A percentile compares a stretch with the other conserved stretches of the same genome.
Evolutionary conservation across 2,888 invertebrate genomes (phyloP).

Genomic region (Stenolophus ochropezus): DNA sequence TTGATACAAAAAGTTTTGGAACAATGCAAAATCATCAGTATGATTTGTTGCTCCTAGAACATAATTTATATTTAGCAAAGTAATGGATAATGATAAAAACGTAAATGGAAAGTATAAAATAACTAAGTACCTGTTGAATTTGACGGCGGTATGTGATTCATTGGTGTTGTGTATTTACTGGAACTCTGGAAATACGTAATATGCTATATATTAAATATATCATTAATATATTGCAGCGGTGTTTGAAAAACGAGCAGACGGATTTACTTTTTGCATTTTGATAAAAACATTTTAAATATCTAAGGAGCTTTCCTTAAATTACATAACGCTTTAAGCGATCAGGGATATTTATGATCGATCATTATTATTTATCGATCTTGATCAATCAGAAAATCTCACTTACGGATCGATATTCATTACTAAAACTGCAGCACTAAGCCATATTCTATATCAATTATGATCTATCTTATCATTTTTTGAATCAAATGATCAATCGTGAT

Average conservation of each 20-base stretch:
- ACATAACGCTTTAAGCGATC: too few species aligned
- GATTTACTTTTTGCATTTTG: too few species aligned
- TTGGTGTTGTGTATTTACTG: constrained; percentile 47
- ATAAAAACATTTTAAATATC: too few species aligned
- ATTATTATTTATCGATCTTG: too few species aligned
- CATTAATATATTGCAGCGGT: not conserved
- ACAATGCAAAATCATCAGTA: constrained; percentile 61
- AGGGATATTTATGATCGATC: too few species aligned
- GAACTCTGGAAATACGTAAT: constrained; percentile 45
- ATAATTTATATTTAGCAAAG: constrained; percentile 45
- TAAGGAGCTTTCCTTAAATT: too few species aligned
- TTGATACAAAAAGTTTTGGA: constrained; percentile 62
- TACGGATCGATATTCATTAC: too few species aligned
- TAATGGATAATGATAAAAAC: not conserved
- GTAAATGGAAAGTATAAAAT: not conserved
- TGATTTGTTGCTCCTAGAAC: constrained; percentile 61
- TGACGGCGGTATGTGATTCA: constrained; percentile 49
- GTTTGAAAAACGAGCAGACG: constrained; percentile 36
- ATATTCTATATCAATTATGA: too few species aligned
- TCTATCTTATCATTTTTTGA: too few species aligned
- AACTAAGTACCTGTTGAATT: constrained; percentile 46
- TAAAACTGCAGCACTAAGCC: too few species aligned
- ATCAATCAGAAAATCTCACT: too few species aligned
- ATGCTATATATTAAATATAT: not conserved
- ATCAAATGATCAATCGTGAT: too few species aligned